Evolutionary conservation across 2,888 invertebrate genomes (phyloP).

Genomic region (Hartigia nigra): DNA sequence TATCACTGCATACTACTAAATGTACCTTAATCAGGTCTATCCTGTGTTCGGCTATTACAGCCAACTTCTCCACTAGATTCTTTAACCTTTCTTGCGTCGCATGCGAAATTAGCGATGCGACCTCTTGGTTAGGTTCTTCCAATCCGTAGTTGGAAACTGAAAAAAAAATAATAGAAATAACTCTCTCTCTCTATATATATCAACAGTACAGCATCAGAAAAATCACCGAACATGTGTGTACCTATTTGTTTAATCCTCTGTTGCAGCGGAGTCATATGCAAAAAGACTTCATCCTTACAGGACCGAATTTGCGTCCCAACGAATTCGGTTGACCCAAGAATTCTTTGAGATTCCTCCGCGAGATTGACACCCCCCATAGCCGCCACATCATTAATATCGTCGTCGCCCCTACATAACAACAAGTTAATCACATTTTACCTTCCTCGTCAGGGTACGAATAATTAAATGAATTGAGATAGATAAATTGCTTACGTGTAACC

Average conservation of each 20-base stretch:
- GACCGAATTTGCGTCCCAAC: slow-evolving; percentile 89
- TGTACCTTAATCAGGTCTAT: slow-evolving; percentile 89
- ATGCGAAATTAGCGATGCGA: slow-evolving; percentile 91
- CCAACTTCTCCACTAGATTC: slow-evolving; percentile 89
- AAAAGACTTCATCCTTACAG: slow-evolving; percentile 92
- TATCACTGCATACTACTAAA: not conserved
- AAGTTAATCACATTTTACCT: slow-evolving; percentile 56
- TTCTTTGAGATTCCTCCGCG: slow-evolving; percentile 94
- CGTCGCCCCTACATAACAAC: slow-evolving; percentile 81
- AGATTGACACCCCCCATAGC: slow-evolving; percentile 99
- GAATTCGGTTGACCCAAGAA: slow-evolving; percentile 89
- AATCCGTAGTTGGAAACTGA: slow-evolving; percentile 76
- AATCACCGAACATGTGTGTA: slow-evolving; percentile 55
- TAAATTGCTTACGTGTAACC: slow-evolving; percentile 65
- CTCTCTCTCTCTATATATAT: not conserved
- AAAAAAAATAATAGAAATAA: slow-evolving; percentile 30
- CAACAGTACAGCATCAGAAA: not conserved
- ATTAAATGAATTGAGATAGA: not conserved
- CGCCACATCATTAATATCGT: slow-evolving; percentile 98
- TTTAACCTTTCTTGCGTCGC: slow-evolving; percentile 94
- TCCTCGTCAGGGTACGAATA: not conserved
- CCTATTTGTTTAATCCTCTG: slow-evolving; percentile 80
- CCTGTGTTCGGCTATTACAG: slow-evolving; percentile 93
- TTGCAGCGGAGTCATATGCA: slow-evolving; percentile 82
- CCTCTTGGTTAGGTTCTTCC: slow-evolving; percentile 87